phyloP scores from a whole-genome alignment of 1,140 invertebrate species.

The Tetragnatha versicolor region DNA sequence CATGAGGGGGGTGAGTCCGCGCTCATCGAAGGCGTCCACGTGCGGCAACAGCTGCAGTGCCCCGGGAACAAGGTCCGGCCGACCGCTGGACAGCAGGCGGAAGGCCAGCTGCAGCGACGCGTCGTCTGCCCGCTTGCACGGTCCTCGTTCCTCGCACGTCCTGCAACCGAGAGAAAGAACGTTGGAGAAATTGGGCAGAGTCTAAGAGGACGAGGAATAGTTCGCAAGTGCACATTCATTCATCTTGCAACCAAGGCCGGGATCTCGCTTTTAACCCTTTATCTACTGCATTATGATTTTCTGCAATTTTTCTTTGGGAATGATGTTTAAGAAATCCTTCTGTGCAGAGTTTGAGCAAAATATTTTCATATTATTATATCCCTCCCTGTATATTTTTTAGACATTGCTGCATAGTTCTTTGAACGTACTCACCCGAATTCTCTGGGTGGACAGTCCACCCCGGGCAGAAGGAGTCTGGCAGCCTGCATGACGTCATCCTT shows the following conservation, averaged over 20 bases:
- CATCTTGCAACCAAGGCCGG: not conserved
- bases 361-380: not conserved
- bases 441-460: constrained; percentile 85
- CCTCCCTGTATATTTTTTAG: not conserved
- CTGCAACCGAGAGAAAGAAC: constrained; percentile 12
- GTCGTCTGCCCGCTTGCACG: constrained; percentile 67
- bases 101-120: constrained; percentile 76
- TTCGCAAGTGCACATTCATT: too few species aligned
- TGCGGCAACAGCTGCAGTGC: constrained; percentile 76
- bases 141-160: constrained; percentile 55
- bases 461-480: constrained; percentile 81
- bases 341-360: not conserved
- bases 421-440: constrained; percentile 67
- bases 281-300: not conserved
- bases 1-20: constrained; percentile 83
- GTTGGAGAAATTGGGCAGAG: too few species aligned
- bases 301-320: not conserved
- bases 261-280: not conserved
- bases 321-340: not conserved
- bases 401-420: not conserved
- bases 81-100: constrained; percentile 77
- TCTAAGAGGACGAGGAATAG: too few species aligned
- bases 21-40: constrained; percentile 78
- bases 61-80: constrained; percentile 79
- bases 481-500: constrained; percentile 89